Percentiles rank a stretch among this genome's conserved stretches.
These are phyloP conservation scores for Protonemura montana DNA, from an alignment of 2,888 invertebrate species.

Conservation along the genomic window DNA sequence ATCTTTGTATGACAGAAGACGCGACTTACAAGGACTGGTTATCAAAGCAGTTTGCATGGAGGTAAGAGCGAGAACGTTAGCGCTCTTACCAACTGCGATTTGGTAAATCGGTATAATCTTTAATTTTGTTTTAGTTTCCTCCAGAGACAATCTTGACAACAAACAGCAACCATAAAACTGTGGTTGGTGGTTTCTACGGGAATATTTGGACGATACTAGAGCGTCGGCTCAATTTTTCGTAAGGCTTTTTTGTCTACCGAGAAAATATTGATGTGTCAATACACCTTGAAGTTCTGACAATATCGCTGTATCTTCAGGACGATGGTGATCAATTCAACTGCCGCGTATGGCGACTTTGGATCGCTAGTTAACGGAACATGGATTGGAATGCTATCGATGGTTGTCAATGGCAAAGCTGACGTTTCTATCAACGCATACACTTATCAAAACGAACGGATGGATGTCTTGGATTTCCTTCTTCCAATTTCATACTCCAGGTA, in stretches of 20 bases:
- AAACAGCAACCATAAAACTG: neutral
- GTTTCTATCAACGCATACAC: neutral
- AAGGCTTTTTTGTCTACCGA: neutral
- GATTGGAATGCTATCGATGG: neutral
- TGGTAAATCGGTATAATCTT: no score
- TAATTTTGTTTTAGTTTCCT: neutral
- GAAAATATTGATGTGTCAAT: no score
- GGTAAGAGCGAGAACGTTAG: no score
- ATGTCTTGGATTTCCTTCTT: neutral
- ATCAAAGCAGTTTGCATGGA: neutral
- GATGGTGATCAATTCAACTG: neutral
- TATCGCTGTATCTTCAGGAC: neutral
- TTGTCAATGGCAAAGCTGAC: neutral
- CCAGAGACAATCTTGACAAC: neutral
- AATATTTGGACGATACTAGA: neutral
- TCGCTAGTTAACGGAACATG: neutral
- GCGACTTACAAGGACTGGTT: neutral
- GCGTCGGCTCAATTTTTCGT: slow-evolving; percentile 21
- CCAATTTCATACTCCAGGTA: neutral
- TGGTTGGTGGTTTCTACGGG: neutral
- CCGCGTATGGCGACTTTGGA: neutral
- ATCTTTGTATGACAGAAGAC: neutral
- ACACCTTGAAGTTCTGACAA: no score
- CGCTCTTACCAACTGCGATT: no score
- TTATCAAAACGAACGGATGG: neutral